Base-by-base conservation (phyloP, 1,140 invertebrate species). In the Calephelis virginiensis region DNA sequence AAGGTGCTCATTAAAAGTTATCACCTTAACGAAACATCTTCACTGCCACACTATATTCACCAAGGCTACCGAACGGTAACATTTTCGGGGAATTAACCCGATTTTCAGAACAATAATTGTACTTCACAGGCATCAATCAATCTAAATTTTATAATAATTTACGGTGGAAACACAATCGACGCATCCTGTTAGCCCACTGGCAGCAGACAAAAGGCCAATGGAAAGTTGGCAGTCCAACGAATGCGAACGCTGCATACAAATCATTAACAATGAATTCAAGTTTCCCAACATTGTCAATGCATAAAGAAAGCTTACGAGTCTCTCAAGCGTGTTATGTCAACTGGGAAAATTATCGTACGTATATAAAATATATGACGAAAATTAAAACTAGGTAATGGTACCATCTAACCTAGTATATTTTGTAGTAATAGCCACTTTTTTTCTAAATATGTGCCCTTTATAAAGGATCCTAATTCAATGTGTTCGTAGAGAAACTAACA, bases 231-330 rank as follows among this genome's bases (percentile, higher is more conserved):
- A 69, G 63, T 61, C 62, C 64, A 72, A 70, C 70, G 67, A 74
- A 71, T 28, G 48, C 76, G 73, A 67, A 71, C 71, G 63, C 74
- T 80, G 88, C 85, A 90, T 90, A 90, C 83, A 83, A 88, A 89
- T 83, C 68, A 76, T 73, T 74, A 71, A 82, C 84, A 85, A 89
- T 82, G 77, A 75, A 78, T 77, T 78, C 78, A 64, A 72, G 72
- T 75, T 73, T 74, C 62, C 70, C 69, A 76, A 74, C 61, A 65
- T 69, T 68, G 70, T 69, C 64, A 71, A 72, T 72, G 70, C 74
- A 76, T 76, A 78, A 82, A 81, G 78, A 81, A 81, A 82, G 80
- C 75, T 76, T 76, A 63, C 3, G n/a, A 56, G 64, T 67, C 45
- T 63, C 45, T 64, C 63, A 56, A 64, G 63, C 63, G 50, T 45